phyloP scores from a whole-genome alignment of 2,888 invertebrate genomes.

The Mesorhabditis belari region DNA sequence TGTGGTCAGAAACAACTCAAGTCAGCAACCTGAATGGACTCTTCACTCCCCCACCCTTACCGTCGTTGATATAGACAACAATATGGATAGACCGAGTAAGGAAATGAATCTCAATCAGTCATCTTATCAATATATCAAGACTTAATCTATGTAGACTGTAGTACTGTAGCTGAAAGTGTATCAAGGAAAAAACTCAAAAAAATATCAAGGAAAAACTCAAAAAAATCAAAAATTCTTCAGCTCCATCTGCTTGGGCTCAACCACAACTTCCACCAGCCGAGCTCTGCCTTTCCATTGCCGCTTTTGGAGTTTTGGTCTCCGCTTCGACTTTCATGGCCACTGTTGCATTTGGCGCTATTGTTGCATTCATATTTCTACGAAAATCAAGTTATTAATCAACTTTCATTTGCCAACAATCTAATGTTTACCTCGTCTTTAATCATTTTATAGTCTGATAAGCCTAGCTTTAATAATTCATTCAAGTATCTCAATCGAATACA shows the following conservation, averaged over 20 bases:
- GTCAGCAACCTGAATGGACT: conserved; percentile 6
- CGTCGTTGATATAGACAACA: conserved; percentile 39
- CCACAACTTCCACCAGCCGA: background rate
- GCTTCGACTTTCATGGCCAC: conserved; percentile 44
- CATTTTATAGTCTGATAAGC: too few relatives aligned
- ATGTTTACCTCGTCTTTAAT: too few relatives aligned
- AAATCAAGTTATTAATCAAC: background rate
- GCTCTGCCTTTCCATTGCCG: conserved; percentile 37
- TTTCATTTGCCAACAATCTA: too few relatives aligned
- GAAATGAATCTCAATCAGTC: too few relatives aligned
- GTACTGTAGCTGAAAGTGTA: too few relatives aligned
- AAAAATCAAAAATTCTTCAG: background rate
- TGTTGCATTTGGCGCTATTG: conserved; percentile 21
- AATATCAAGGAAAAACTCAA: too few relatives aligned
- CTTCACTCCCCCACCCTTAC: conserved; percentile 44
- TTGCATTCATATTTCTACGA: conserved; percentile 20
- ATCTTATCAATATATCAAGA: too few relatives aligned
- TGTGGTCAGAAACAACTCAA: conserved; percentile 1
- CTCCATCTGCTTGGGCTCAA: background rate
- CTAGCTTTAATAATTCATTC: too few relatives aligned
- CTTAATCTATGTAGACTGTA: too few relatives aligned
- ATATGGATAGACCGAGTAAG: conserved; percentile 5
- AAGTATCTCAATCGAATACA: too few relatives aligned
- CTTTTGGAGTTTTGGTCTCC: conserved; percentile 42
- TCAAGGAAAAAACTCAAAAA: too few relatives aligned